A percentile compares a stretch with the other conserved stretches of the same genome.
phyloP scores from a whole-genome alignment of 2,797 vertebrate species.

The Triplophysa bombifrons region DNA sequence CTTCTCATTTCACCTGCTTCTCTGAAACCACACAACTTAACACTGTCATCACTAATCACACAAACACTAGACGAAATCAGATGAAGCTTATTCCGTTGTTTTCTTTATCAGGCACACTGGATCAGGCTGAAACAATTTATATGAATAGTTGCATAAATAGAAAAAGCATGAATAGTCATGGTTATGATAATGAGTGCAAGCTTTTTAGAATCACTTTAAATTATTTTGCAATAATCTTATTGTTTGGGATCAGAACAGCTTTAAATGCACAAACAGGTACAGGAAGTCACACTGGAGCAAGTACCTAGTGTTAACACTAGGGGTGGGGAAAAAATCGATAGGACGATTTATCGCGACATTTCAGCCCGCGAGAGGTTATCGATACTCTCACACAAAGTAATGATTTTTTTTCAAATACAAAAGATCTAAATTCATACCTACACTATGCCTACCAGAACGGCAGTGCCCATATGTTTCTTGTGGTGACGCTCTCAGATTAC shows the following conservation, averaged over 20 bases:
- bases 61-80: slow-evolving; percentile 8
- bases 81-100: slow-evolving; percentile 18
- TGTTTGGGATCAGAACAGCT: neutral
- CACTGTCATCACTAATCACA: neutral
- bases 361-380: too few species aligned
- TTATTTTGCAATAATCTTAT: too few species aligned
- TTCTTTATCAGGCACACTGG: neutral
- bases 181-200: slow-evolving; percentile 61
- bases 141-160: slow-evolving; percentile 62
- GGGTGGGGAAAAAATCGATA: too few species aligned
- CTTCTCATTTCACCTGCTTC: slow-evolving; percentile 22
- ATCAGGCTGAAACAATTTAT: slow-evolving; percentile 56
- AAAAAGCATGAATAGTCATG: slow-evolving; percentile 69
- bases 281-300: neutral
- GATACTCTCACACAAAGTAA: too few species aligned
- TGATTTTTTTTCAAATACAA: too few species aligned
- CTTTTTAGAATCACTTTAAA: neutral
- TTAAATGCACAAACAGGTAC: neutral
- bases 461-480: too few species aligned
- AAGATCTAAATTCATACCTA: too few species aligned
- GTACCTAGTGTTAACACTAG: neutral
- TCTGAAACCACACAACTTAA: slow-evolving; percentile 17
- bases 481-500: too few species aligned
- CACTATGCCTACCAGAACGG: too few species aligned
- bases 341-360: too few species aligned